A percentile compares a stretch with the other conserved stretches of the same genome.
These are phyloP conservation scores for Chinchilla lanigera DNA, from an alignment of 2,113 vertebrate species.

Conservation along the genomic window DNA sequence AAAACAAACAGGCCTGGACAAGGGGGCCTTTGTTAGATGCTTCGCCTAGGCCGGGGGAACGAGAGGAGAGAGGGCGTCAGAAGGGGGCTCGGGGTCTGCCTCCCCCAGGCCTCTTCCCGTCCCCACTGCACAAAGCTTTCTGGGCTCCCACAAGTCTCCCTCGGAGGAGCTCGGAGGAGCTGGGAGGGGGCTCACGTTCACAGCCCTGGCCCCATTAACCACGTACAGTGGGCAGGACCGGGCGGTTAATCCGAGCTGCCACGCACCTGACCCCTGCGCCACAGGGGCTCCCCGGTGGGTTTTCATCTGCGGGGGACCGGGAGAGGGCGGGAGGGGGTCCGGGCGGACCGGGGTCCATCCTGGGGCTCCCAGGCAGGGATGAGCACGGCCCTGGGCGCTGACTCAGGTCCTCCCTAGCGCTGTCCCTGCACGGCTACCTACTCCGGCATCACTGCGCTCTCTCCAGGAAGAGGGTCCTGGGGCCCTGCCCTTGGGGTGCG, in stretches of 20 bases:
- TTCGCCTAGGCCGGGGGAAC: constrained; percentile 20
- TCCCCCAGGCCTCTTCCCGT: neutral
- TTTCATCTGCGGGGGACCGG: neutral
- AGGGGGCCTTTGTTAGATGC: constrained; percentile 73
- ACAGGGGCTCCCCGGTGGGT: neutral
- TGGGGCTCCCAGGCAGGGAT: neutral
- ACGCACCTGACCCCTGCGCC: fast-evolving
- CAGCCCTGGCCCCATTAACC: neutral
- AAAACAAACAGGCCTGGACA: constrained; percentile 73
- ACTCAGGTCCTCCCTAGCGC: neutral
- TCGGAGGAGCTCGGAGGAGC: neutral
- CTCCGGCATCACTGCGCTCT: neutral
- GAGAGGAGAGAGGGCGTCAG: neutral
- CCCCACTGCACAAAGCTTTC: neutral
- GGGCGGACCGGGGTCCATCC: neutral
- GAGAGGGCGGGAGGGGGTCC: neutral
- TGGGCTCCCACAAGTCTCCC: neutral
- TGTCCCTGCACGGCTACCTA: neutral
- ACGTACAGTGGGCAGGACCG: neutral
- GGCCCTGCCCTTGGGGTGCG: neutral
- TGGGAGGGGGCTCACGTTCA: neutral
- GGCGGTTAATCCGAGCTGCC: neutral
- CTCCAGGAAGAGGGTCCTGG: neutral
- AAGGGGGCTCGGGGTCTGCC: neutral
- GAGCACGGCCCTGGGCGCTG: neutral